These are phyloP conservation scores for Coelinius sp. DNA, from an alignment of 2,888 invertebrate species.

Conservation along the genomic window DNA sequence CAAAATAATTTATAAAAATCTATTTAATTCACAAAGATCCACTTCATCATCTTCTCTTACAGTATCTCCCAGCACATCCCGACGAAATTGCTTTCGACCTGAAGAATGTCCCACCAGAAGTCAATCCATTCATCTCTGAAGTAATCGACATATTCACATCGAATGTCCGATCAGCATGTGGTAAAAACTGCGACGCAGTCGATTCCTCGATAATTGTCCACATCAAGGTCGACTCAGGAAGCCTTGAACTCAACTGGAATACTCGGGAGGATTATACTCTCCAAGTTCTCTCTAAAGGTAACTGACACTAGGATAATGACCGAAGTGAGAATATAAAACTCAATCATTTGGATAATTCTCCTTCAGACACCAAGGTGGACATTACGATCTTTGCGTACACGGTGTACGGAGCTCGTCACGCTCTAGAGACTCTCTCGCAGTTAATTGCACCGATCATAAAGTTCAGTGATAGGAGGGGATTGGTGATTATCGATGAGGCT, in stretches of 20 bases:
- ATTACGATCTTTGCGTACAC: constrained; percentile 76
- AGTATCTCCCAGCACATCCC: constrained; percentile 47
- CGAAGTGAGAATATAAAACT: no score
- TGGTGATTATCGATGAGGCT: constrained; percentile 77
- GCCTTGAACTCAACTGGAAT: constrained; percentile 75
- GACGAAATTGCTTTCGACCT: constrained; percentile 40
- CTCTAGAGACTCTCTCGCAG: constrained; percentile 83
- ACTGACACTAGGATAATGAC: background rate
- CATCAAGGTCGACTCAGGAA: constrained; percentile 72
- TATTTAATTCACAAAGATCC: background rate
- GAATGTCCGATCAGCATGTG: constrained; percentile 76
- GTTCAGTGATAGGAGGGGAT: constrained; percentile 68
- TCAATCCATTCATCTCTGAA: constrained; percentile 73
- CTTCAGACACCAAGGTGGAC: constrained; percentile 71
- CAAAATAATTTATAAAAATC: no score
- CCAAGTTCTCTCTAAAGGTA: constrained; percentile 75
- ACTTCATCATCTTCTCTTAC: background rate
- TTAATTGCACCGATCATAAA: constrained; percentile 71
- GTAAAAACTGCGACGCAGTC: constrained; percentile 71
- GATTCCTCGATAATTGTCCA: constrained; percentile 74
- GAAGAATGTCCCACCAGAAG: constrained; percentile 57
- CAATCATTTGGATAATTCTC: background rate
- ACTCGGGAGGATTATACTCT: constrained; percentile 81
- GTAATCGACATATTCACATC: constrained; percentile 74
- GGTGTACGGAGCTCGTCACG: constrained; percentile 83